Evolutionary conservation across 2,797 vertebrate genomes (phyloP).

Genomic region (Gymnopithys bicolor): DNA sequence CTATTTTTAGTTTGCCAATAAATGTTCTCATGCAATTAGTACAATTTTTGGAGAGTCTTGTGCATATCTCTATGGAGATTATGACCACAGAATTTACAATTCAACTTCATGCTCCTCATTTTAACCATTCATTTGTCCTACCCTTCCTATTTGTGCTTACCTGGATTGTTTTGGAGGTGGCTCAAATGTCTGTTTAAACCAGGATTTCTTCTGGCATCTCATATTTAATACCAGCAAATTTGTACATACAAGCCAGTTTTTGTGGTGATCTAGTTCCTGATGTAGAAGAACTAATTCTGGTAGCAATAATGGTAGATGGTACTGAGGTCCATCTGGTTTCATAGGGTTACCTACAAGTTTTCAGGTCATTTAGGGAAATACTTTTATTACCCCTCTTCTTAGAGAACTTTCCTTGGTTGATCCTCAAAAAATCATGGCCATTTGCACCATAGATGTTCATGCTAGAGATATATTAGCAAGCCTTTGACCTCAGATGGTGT

Average conservation of each 20-base stretch:
- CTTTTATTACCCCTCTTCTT: conserved; percentile 81
- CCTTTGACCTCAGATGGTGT: conserved; percentile 83
- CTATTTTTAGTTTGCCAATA: not conserved
- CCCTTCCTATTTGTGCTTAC: not conserved
- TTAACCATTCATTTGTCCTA: not conserved
- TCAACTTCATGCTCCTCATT: not conserved
- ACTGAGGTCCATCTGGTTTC: not conserved
- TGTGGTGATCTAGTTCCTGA: not conserved
- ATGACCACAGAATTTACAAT: not conserved
- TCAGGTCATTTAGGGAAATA: conserved; percentile 84
- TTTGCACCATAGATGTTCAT: conserved; percentile 85
- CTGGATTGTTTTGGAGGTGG: not conserved
- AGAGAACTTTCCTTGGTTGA: conserved; percentile 81
- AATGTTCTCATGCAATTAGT: not conserved
- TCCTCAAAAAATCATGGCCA: conserved; percentile 86
- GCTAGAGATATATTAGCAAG: conserved; percentile 83
- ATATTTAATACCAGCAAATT: not conserved
- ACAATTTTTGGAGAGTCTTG: not conserved
- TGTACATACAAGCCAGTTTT: not conserved
- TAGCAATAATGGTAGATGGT: not conserved
- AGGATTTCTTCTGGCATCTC: not conserved
- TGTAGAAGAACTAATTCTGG: not conserved
- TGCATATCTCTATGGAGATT: not conserved
- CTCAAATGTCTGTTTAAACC: not conserved
- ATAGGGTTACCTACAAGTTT: not conserved